These are phyloP conservation scores for Siderastrea siderea DNA, from an alignment of 92 coral and sea anemone genomes.

Conservation along the genomic window DNA sequence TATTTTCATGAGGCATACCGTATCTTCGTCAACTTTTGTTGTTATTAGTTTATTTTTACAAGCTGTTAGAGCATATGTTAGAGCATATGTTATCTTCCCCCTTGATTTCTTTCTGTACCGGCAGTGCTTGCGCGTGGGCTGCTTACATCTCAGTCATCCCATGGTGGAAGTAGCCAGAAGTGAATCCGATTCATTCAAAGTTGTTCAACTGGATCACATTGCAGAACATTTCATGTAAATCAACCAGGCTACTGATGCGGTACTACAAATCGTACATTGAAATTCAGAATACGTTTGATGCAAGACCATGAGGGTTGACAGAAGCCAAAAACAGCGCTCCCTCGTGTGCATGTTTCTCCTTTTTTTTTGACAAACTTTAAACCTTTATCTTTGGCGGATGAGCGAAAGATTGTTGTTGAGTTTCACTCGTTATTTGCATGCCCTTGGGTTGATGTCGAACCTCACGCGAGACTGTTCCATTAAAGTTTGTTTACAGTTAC, in stretches of 20 bases:
- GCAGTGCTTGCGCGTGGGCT: background rate
- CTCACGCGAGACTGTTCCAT: no score
- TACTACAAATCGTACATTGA: background rate
- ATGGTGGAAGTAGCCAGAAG: no score
- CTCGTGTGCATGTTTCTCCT: no score
- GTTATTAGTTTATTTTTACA: background rate
- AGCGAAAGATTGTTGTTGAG: no score
- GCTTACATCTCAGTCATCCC: background rate
- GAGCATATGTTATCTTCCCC: background rate
- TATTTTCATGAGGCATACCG: background rate
- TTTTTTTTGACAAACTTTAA: no score
- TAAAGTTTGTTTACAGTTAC: background rate
- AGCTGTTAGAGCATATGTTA: background rate
- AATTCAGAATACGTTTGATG: background rate
- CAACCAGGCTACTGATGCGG: constrained; percentile 16
- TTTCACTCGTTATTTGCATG: background rate
- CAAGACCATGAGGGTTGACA: no score
- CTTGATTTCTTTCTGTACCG: background rate
- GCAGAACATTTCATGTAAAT: constrained; percentile 1
- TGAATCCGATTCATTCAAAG: constrained; percentile 15
- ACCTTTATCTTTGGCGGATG: no score
- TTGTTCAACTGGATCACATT: constrained; percentile 17
- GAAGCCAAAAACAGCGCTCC: no score
- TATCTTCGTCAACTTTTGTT: background rate
- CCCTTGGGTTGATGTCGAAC: background rate